Conservation (phyloP, 2,113 vertebrate genomes). For the Toxotes jaculatrix region DNA sequence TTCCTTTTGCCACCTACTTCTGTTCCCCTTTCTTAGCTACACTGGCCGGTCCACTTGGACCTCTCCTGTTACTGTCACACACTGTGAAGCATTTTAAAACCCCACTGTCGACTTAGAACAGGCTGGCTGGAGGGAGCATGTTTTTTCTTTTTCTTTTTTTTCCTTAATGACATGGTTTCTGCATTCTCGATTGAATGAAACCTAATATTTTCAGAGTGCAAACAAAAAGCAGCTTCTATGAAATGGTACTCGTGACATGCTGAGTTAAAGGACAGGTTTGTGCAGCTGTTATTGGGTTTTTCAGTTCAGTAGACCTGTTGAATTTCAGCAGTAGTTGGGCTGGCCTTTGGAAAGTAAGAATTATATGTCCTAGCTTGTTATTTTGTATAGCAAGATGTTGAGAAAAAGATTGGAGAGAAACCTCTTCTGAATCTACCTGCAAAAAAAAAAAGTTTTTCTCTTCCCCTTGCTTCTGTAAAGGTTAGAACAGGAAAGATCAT, state of each 20-base stretch:
- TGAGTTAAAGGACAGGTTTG: neutral
- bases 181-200: neutral
- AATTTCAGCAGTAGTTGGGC: neutral
- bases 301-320: neutral
- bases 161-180: neutral
- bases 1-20: neutral
- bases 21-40: neutral
- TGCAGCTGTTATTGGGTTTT: neutral
- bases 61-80: neutral
- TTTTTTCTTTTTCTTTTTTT: neutral
- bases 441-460: neutral
- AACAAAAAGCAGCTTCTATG: neutral
- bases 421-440: neutral
- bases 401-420: neutral
- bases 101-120: neutral
- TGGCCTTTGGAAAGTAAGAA: neutral
- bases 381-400: neutral
- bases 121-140: neutral
- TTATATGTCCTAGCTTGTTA: neutral
- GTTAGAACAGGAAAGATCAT: constrained; percentile 14
- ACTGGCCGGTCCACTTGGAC: neutral
- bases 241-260: neutral
- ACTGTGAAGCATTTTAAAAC: neutral
- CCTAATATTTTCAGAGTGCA: neutral
- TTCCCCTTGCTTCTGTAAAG: neutral